Percentiles rank a stretch among this genome's conserved stretches.
phyloP scores from a whole-genome alignment of 2,888 invertebrate species.

The Catocala sponsa region DNA sequence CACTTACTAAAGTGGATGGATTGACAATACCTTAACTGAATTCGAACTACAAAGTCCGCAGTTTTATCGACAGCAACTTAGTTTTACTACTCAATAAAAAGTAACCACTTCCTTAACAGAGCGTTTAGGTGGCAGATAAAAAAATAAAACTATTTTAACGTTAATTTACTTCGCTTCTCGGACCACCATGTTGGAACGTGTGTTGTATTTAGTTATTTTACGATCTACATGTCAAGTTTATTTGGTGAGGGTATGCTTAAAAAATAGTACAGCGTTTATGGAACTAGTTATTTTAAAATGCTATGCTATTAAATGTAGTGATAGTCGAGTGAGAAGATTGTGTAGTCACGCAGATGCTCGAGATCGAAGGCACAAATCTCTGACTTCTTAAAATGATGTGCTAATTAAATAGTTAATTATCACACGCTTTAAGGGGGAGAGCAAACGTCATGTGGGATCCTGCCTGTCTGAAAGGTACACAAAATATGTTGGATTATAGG shows the following conservation, averaged over 20 bases:
- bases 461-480: no score
- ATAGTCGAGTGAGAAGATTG: no score
- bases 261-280: no score
- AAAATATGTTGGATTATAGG: no score
- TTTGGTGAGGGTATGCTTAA: not conserved
- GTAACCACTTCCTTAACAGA: slow-evolving; percentile 52
- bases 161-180: not conserved
- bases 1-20: slow-evolving; percentile 21
- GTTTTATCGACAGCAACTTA: slow-evolving; percentile 55
- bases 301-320: no score
- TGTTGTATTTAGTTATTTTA: slow-evolving; percentile 16
- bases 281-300: no score
- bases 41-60: slow-evolving; percentile 53
- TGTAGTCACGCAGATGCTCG: no score
- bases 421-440: no score
- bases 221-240: not conserved
- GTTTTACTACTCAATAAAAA: slow-evolving; percentile 58
- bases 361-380: no score
- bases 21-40: slow-evolving; percentile 45
- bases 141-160: slow-evolving; percentile 46
- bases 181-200: slow-evolving; percentile 38
- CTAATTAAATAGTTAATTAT: no score
- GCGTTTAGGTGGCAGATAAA: slow-evolving; percentile 42
- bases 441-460: no score
- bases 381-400: no score